Evolutionary conservation across 2,888 invertebrate species (phyloP).

Genomic region (Nomada fabriciana): DNA sequence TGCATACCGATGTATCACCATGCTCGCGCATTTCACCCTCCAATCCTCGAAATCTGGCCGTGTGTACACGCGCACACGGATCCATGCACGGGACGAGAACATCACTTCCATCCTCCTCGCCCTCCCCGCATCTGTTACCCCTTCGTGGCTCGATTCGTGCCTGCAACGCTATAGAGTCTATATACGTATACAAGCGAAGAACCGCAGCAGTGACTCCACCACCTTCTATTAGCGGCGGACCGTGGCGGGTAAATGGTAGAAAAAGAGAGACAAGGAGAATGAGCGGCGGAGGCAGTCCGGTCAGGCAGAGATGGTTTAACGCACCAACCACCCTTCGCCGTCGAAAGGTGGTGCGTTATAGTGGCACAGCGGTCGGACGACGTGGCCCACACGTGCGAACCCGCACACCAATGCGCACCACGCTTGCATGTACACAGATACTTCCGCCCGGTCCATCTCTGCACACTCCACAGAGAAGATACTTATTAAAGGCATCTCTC

Average conservation of each 20-base stretch:
- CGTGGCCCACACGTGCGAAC: constrained; percentile 26
- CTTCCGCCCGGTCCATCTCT: constrained; percentile 64
- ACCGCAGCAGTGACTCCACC: constrained; percentile 62
- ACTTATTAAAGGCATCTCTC: constrained; percentile 83
- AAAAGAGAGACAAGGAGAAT: constrained; percentile 38
- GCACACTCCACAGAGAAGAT: constrained; percentile 72
- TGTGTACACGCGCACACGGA: constrained; percentile 22
- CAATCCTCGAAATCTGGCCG: constrained; percentile 35
- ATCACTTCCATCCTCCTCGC: constrained; percentile 4
- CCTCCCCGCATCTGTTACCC: neutral
- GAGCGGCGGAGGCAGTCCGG: constrained; percentile 20
- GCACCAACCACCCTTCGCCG: constrained; percentile 54
- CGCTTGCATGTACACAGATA: neutral
- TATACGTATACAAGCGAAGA: constrained; percentile 26
- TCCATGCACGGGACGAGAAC: neutral
- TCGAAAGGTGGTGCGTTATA: constrained; percentile 60
- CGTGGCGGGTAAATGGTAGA: constrained; percentile 63
- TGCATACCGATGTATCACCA: constrained; percentile 81
- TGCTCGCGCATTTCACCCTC: constrained; percentile 52
- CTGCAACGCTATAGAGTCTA: too few species aligned
- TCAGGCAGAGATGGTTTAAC: constrained; percentile 56
- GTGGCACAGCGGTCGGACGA: constrained; percentile 33
- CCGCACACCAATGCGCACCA: neutral
- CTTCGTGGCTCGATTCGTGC: constrained; percentile 5
- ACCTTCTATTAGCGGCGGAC: constrained; percentile 68